phyloP scores from a whole-genome alignment of 2,888 invertebrate genomes.

The Crossocerus cetratus region DNA sequence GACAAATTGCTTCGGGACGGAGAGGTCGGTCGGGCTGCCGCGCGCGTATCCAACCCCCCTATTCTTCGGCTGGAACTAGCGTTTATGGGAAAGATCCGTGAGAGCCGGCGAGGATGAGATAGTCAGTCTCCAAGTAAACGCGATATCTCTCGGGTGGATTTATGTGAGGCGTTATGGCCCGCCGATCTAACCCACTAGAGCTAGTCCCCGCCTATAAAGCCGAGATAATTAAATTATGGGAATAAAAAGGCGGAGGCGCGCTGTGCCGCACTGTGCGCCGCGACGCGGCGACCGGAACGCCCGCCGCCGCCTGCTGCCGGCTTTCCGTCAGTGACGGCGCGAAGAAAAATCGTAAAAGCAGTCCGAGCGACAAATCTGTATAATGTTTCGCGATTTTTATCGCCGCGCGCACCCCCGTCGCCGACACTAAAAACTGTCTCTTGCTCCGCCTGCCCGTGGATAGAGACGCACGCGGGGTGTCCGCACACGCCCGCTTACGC shows the following conservation, averaged over 20 bases:
- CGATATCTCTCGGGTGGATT: constrained; percentile 69
- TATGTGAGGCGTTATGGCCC: constrained; percentile 67
- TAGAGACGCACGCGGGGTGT: constrained; percentile 19
- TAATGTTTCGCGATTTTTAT: constrained; percentile 76
- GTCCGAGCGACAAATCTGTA: constrained; percentile 76
- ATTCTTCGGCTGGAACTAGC: constrained; percentile 39
- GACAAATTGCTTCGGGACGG: constrained; percentile 19
- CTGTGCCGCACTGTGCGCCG: constrained; percentile 31
- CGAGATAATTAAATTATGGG: constrained; percentile 75
- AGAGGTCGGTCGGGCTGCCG: constrained; percentile 15
- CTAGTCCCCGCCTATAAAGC: constrained; percentile 67
- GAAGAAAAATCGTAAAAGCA: constrained; percentile 75
- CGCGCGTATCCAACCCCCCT: background rate
- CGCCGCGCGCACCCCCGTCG: constrained; percentile 52
- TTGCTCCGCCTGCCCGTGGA: background rate
- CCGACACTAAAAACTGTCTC: constrained; percentile 52
- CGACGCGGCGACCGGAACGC: background rate
- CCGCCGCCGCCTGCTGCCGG: constrained; percentile 5
- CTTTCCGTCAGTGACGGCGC: constrained; percentile 53
- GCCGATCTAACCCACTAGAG: constrained; percentile 67
- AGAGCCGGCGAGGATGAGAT: constrained; percentile 47
- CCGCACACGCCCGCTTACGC: constrained; percentile 48
- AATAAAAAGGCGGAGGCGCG: constrained; percentile 60
- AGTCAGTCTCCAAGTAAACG: constrained; percentile 55
- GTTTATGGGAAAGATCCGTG: constrained; percentile 64